These are phyloP conservation scores for Drosophila suzukii DNA, from an alignment of 1,140 invertebrate species.

Conservation along the genomic window DNA sequence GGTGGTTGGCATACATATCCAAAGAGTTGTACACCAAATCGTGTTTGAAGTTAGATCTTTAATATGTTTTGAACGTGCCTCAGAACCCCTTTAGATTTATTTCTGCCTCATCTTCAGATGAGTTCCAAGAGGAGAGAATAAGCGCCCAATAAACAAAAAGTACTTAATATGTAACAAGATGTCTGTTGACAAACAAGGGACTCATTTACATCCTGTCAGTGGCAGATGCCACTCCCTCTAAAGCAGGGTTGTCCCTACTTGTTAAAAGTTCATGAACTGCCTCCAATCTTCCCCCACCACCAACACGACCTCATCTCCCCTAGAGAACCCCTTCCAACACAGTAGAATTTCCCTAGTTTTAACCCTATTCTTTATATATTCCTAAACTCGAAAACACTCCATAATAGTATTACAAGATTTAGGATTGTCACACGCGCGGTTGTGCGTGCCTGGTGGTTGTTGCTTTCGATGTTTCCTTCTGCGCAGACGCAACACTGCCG, in stretches of 20 bases:
- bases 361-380: too few relatives aligned
- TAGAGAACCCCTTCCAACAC: not conserved
- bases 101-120: not conserved
- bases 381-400: too few relatives aligned
- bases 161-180: constrained; percentile 72
- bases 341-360: not conserved
- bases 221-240: constrained; percentile 23
- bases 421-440: constrained; percentile 43
- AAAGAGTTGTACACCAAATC: constrained; percentile 10
- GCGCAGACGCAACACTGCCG: constrained; percentile 59
- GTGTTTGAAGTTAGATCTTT: constrained; percentile 20
- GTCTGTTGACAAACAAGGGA: constrained; percentile 78
- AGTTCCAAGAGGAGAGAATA: constrained; percentile 8
- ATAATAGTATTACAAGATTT: too few relatives aligned
- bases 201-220: constrained; percentile 68
- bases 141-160: constrained; percentile 49
- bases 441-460: constrained; percentile 51
- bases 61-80: constrained; percentile 29
- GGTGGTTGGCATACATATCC: constrained; percentile 1
- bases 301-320: not conserved
- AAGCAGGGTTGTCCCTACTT: constrained; percentile 18
- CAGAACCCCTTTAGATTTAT: constrained; percentile 3
- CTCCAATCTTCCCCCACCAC: constrained; percentile 3
- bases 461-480: constrained; percentile 23
- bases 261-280: constrained; percentile 77